Conservation (phyloP, 2,888 invertebrate species). For the Trissolcus japonicus region DNA sequence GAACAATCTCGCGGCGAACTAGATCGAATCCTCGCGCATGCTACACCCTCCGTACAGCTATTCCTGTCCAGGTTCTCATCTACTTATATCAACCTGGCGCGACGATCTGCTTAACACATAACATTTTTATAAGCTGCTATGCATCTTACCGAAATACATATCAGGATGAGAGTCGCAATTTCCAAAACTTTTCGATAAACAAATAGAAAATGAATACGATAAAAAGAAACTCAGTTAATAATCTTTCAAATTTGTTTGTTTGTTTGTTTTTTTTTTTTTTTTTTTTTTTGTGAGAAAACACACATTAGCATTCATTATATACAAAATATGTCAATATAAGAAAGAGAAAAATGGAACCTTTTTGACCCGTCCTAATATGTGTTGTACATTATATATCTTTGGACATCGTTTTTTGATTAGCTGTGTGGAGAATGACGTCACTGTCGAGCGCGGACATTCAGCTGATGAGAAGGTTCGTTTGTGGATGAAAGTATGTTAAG, state of each 20-base stretch:
- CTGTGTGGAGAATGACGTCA: constrained; percentile 30
- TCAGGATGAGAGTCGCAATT: not conserved
- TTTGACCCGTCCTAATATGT: too few species aligned
- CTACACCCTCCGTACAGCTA: constrained; percentile 46
- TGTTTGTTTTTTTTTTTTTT: too few species aligned
- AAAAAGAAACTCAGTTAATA: too few species aligned
- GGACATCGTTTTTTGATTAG: constrained; percentile 32
- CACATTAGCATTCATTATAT: too few species aligned
- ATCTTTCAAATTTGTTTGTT: too few species aligned
- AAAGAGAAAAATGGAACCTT: too few species aligned
- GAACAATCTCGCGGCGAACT: constrained; percentile 27
- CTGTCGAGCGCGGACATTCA: constrained; percentile 20
- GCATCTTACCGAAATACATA: constrained; percentile 36
- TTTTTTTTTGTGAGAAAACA: too few species aligned
- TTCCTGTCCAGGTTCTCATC: constrained; percentile 12
- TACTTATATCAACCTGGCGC: constrained; percentile 11
- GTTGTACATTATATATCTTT: constrained; percentile 16
- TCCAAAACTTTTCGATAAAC: too few species aligned
- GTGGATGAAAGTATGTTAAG: constrained; percentile 5
- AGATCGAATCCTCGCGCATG: constrained; percentile 54
- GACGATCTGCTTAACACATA: constrained; percentile 41
- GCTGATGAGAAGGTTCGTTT: constrained; percentile 16
- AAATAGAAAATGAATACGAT: too few species aligned
- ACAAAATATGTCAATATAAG: too few species aligned
- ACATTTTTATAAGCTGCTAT: constrained; percentile 42